Conservation (phyloP, 2,888 invertebrate species). For the Yponomeuta sedellus region DNA sequence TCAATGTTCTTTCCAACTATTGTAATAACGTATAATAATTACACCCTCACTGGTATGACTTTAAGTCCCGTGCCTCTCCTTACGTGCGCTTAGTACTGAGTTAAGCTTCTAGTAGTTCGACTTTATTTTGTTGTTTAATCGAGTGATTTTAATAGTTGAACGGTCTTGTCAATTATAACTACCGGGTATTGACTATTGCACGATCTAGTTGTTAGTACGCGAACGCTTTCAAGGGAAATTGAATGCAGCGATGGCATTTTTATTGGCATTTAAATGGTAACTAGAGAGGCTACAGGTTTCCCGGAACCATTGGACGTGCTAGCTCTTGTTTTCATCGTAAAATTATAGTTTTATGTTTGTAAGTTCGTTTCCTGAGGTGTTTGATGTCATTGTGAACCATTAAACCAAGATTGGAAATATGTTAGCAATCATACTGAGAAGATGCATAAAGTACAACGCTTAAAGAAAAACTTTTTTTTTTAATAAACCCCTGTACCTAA, state of each 20-base stretch:
- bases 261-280: background rate
- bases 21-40: too few relatives aligned
- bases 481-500: too few relatives aligned
- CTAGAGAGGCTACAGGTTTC: background rate
- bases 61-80: too few relatives aligned
- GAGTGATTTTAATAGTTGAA: constrained; percentile 15
- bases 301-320: background rate
- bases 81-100: background rate
- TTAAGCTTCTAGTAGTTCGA: background rate
- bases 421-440: too few relatives aligned
- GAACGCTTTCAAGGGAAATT: constrained; percentile 1
- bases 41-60: too few relatives aligned
- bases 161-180: constrained; percentile 4
- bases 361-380: background rate
- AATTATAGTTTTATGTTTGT: background rate
- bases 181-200: constrained; percentile 9
- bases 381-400: background rate
- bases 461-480: too few relatives aligned
- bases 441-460: too few relatives aligned
- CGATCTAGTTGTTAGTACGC: background rate
- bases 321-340: background rate
- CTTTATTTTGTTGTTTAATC: constrained; percentile 6
- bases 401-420: background rate
- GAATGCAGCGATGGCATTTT: background rate
- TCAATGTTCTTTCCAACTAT: too few relatives aligned